Percentiles rank a stretch among this genome's conserved stretches.
Conservation (phyloP, 2,113 vertebrate species). For the Aramus guarauna region DNA sequence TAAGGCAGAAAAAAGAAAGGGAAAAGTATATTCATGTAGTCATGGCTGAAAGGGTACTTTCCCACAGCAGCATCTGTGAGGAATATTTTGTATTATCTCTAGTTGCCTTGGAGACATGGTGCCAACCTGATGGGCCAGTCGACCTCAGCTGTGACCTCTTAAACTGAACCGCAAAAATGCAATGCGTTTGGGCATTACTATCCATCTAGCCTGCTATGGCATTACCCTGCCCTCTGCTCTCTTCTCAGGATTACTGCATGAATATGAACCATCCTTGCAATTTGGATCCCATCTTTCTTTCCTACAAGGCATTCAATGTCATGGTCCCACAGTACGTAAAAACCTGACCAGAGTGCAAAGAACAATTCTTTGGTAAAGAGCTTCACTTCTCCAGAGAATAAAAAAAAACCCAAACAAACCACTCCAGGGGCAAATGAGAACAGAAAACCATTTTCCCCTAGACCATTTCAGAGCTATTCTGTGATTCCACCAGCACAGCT, state of each 20-base stretch:
- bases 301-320: neutral
- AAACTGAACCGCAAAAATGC: neutral
- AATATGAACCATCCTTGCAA: neutral
- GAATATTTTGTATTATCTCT: neutral
- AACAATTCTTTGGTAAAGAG: neutral
- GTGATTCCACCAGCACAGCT: neutral
- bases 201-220: neutral
- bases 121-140: neutral
- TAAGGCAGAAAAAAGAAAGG: neutral
- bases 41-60: neutral
- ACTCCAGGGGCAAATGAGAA: neutral
- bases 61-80: neutral
- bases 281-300: neutral
- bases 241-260: neutral
- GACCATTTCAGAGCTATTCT: neutral
- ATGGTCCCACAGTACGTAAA: neutral
- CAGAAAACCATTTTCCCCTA: neutral
- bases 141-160: neutral
- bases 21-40: neutral
- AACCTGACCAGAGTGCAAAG: neutral
- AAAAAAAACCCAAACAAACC: neutral
- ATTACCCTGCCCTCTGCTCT: neutral
- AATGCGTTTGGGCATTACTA: neutral
- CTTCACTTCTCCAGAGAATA: neutral
- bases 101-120: neutral